Base-by-base conservation (phyloP, 2,797 vertebrate genomes). In the Myotis pilosus region DNA sequence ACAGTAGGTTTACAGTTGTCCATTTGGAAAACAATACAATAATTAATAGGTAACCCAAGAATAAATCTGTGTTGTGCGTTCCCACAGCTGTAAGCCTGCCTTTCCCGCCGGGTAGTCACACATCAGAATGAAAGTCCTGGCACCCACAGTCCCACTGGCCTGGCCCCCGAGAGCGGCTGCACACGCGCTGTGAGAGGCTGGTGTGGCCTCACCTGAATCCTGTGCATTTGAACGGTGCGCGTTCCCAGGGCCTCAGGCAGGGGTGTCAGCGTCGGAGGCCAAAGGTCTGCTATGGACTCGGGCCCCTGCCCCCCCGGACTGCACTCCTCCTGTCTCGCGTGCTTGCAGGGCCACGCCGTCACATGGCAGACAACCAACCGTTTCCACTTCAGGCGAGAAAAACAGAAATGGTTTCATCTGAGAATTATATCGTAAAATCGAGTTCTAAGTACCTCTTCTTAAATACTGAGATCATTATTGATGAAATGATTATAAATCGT, bases 401-500 rank as follows among this genome's bases (percentile, higher is more conserved):
- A 11, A 95, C 94, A 90, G 74, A 96, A 94, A 90, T 96, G 86
- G 84, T 92, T 97, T 97, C 12, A 0, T 94, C 96, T 95, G 93
- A 78, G 96, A 97, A 97, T 97, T 95, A 78, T 94, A 96, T 95
- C 90, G 57, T 83, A 96, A 90, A 94, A 92, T 92, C 96, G 41
- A 28, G 0, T 93, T 97, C 12, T 0, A 96, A 97, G 80, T 33
- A 41, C 90, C 83, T 55, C 79, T 95, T 97, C 94, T 97, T 97
- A 91, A 97, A 95, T 38, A 91, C 94, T 95, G 93, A 98, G 94
- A 91, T 92, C 88, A 81, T 93, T 97, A 92, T 90, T 97, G 95
- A 97, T 96, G 95, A 94, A 89, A 94, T 97, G 90, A 97, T 96
- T 96, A 87, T 97, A 97, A 96, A 79, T 94, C 83, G 96, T 95